Evolutionary conservation across 2,888 invertebrate species (phyloP).

Genomic region (Drosophila eohydei): DNA sequence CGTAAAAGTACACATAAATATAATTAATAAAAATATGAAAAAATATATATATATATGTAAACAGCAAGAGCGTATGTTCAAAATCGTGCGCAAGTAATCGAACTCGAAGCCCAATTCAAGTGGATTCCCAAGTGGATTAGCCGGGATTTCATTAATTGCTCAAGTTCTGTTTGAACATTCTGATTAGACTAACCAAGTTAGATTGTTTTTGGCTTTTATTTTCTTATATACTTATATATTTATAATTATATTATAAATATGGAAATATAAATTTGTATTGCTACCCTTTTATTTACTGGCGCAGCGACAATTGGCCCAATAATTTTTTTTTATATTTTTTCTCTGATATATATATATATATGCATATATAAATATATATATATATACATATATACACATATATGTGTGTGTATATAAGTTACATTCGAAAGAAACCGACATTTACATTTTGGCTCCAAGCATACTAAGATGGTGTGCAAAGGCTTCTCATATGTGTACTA

Average conservation of each 20-base stretch:
- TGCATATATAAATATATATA: not conserved
- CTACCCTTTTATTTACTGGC: not conserved
- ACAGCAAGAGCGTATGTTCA: not conserved
- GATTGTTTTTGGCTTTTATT: not conserved
- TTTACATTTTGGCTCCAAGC: not conserved
- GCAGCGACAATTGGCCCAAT: not conserved
- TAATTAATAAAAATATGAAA: not conserved
- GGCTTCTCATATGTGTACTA: too few species aligned
- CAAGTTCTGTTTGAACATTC: not conserved
- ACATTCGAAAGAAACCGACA: not conserved
- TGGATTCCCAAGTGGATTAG: slow-evolving; percentile 20
- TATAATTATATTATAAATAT: not conserved
- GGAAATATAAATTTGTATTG: not conserved
- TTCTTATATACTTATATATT: not conserved
- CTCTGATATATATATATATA: not conserved
- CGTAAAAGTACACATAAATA: not conserved
- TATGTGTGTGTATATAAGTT: not conserved
- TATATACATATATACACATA: not conserved
- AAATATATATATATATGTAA: not conserved
- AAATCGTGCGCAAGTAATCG: not conserved
- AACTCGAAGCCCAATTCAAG: slow-evolving; percentile 5
- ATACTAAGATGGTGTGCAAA: not conserved
- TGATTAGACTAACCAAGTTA: slow-evolving; percentile 17
- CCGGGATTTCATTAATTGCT: slow-evolving; percentile 25
- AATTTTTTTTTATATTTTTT: not conserved